Evolutionary conservation across 2,888 invertebrate species (phyloP), one percentile per base, ranked within the genome.

Genomic region (Aelia acuminata): DNA sequence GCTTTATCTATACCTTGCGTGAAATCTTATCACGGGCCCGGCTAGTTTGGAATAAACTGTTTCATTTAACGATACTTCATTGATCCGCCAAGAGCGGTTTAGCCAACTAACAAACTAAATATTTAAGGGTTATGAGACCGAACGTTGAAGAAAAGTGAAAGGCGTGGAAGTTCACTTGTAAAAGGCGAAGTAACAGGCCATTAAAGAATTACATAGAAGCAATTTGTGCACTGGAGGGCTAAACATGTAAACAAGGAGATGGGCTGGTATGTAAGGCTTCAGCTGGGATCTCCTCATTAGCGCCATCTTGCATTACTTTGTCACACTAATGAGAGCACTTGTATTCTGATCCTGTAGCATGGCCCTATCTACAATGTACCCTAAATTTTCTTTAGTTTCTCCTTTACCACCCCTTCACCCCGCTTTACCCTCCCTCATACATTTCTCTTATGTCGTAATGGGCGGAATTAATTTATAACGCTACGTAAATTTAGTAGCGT

Each of bases 221-320:
- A 70, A 70, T 70, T 70, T 35, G 63, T 18, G 18, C 18, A 70
- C 63, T 70, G 0, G 5, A 20, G 63, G 43, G 4, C 43, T 4
- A 70, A 75, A 75, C 75, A 75, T 20, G 75, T 39, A 39, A 39
- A 57, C 39, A 75, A 35, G 7, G 70, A 70, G 75, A 75, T 39
- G 75, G 20, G 0, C 75, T 10, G 39, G 75, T 39, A 11, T 22
- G 39, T 22, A 20, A n/a, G 0, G 11, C 20, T 75, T 22, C 39
- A 75, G 75, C 75, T 39, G 75, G 39, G 39, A 22, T 39, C 75
- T 75, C 15, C 75, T 75, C 75, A 75, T 75, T 75, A 75, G 75
- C 39, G 39, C 39, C 75, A 75, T 75, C 75, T 75, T 75, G 75
- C 39, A 22, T 75, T 75, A 75, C 75, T 75, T 75, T 75, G 75